Percentiles rank a stretch among this genome's conserved stretches.
Conservation (phyloP, 1,140 invertebrate genomes). For the Tetraneura akinire region DNA sequence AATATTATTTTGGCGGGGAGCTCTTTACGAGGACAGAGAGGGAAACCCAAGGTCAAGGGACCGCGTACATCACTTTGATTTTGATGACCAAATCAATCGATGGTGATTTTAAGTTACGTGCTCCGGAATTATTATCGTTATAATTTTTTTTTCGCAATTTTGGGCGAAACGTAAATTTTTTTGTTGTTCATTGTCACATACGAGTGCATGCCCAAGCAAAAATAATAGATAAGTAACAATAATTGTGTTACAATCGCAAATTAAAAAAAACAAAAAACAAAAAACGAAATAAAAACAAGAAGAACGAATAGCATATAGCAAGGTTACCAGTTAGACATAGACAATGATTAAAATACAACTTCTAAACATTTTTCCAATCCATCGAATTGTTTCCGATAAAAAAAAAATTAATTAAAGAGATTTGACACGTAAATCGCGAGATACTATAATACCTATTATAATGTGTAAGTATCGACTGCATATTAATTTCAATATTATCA, state of each 20-base stretch:
- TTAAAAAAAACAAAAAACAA: no score
- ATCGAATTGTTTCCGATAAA: neutral
- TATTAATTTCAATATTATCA: no score
- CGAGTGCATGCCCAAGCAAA: neutral
- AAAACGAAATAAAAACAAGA: neutral
- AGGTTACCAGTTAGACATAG: constrained; percentile 1
- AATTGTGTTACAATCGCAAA: constrained; percentile 4
- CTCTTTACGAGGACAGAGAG: neutral
- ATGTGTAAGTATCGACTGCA: no score
- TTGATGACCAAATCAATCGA: neutral
- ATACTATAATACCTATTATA: no score
- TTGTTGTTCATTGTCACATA: neutral
- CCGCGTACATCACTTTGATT: neutral
- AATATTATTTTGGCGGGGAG: neutral
- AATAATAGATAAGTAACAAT: neutral
- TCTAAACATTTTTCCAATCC: neutral
- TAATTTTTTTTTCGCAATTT: neutral
- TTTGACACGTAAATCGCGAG: neutral
- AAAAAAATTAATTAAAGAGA: neutral
- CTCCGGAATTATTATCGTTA: neutral
- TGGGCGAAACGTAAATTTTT: neutral
- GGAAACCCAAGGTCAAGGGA: constrained; percentile 38
- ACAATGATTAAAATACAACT: constrained; percentile 8
- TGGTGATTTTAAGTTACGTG: neutral
- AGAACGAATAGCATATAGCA: neutral